Evolutionary conservation across 2,888 invertebrate species (phyloP).

Genomic region (Frankliniella intonsa): DNA sequence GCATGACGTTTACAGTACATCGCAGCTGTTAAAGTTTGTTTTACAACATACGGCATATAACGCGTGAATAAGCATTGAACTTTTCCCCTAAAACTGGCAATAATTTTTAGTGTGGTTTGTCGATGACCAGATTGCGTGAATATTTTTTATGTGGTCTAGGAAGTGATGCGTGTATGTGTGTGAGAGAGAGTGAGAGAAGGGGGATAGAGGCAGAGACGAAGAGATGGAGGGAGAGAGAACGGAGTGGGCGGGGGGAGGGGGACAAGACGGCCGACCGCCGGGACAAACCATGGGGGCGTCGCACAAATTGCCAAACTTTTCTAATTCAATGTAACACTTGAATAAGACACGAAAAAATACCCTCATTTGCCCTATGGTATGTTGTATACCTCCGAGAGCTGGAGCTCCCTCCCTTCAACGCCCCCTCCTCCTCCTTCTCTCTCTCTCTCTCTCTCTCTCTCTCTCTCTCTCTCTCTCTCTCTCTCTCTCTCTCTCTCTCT

Average conservation of each 20-base stretch:
- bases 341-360: slow-evolving; percentile 21
- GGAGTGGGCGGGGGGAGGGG: not conserved
- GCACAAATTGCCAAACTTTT: slow-evolving; percentile 2
- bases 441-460: too few relatives aligned
- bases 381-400: too few relatives aligned
- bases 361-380: not conserved
- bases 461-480: too few relatives aligned
- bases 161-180: not conserved
- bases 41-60: too few relatives aligned
- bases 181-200: not conserved
- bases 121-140: too few relatives aligned
- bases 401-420: too few relatives aligned
- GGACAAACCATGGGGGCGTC: not conserved
- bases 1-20: too few relatives aligned
- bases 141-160: not conserved
- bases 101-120: too few relatives aligned
- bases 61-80: too few relatives aligned
- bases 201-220: not conserved
- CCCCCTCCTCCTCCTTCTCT: not conserved
- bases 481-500: too few relatives aligned
- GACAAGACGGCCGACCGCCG: not conserved
- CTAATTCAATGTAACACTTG: slow-evolving; percentile 23
- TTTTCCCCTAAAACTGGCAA: too few relatives aligned
- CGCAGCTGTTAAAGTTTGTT: too few relatives aligned
- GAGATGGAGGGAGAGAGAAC: not conserved